Conservation (phyloP, 2,888 invertebrate genomes). For the Tinea semifulvella region DNA sequence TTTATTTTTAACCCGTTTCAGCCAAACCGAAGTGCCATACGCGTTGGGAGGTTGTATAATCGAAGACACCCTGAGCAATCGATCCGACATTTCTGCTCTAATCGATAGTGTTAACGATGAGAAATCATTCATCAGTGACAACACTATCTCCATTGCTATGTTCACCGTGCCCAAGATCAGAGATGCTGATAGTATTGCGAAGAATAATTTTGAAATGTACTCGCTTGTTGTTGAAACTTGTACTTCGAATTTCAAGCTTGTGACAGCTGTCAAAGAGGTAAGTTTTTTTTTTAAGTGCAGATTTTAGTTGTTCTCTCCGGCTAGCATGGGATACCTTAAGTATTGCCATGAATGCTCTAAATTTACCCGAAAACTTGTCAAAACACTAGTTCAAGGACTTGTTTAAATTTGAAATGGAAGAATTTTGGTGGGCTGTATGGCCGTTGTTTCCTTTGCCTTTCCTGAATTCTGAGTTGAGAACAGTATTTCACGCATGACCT, state of each 20-base stretch:
- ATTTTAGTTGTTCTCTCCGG: not conserved
- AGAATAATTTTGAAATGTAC: slow-evolving; percentile 44
- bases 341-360: too few relatives aligned
- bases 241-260: slow-evolving; percentile 35
- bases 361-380: too few relatives aligned
- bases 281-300: not conserved
- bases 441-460: too few relatives aligned
- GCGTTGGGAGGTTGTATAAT: slow-evolving; percentile 57
- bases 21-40: slow-evolving; percentile 49
- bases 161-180: slow-evolving; percentile 40
- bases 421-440: too few relatives aligned
- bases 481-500: too few relatives aligned
- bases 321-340: too few relatives aligned
- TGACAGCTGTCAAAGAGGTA: slow-evolving; percentile 1
- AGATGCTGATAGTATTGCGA: slow-evolving; percentile 22
- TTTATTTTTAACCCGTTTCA: slow-evolving; percentile 27
- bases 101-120: slow-evolving; percentile 32
- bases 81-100: slow-evolving; percentile 32
- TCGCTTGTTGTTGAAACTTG: slow-evolving; percentile 44
- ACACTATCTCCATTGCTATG: slow-evolving; percentile 44
- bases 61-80: slow-evolving; percentile 39
- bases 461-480: too few relatives aligned
- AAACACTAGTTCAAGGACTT: too few relatives aligned
- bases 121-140: slow-evolving; percentile 36
- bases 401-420: too few relatives aligned